Evolutionary conservation across 2,797 vertebrate species (phyloP).

Genomic region (Acipenser transmontanus): DNA sequence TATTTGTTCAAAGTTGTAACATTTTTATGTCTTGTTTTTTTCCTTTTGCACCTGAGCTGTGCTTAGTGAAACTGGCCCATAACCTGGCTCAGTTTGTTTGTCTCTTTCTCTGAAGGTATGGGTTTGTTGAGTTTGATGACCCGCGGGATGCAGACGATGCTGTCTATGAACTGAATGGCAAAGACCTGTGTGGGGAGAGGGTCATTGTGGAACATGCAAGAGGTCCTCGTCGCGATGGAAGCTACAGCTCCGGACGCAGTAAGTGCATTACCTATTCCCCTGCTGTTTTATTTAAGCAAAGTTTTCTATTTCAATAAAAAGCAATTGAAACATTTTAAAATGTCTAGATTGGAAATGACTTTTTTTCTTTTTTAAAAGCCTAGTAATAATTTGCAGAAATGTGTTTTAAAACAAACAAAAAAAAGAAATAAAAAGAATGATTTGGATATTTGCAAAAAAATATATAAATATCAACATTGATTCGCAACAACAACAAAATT

Average conservation of each 20-base stretch:
- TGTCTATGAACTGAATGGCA: constrained; percentile 92
- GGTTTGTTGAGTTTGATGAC: constrained; percentile 95
- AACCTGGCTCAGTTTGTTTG: not conserved
- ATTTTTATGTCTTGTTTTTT: no score
- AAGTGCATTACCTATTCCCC: constrained; percentile 53
- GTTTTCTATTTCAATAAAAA: not conserved
- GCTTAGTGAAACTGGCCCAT: constrained; percentile 2
- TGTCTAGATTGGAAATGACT: no score
- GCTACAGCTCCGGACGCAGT: constrained; percentile 82
- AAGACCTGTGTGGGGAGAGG: constrained; percentile 89
- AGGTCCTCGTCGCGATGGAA: constrained; percentile 84
- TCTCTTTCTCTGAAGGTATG: constrained; percentile 62
- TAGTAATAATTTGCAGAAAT: no score
- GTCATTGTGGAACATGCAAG: constrained; percentile 95
- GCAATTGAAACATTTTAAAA: no score
- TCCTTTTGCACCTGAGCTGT: constrained; percentile 24
- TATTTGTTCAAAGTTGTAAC: no score
- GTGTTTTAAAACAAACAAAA: no score
- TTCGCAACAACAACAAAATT: not conserved
- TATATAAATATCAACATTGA: no score
- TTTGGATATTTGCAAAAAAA: no score
- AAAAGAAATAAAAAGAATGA: no score
- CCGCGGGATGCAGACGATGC: constrained; percentile 92
- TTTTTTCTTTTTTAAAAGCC: no score
- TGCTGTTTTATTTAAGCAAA: constrained; percentile 2